Evolutionary conservation across 2,888 invertebrate genomes (phyloP), one percentile per base, ranked within the genome.

Genomic region (Sycophila texana): DNA sequence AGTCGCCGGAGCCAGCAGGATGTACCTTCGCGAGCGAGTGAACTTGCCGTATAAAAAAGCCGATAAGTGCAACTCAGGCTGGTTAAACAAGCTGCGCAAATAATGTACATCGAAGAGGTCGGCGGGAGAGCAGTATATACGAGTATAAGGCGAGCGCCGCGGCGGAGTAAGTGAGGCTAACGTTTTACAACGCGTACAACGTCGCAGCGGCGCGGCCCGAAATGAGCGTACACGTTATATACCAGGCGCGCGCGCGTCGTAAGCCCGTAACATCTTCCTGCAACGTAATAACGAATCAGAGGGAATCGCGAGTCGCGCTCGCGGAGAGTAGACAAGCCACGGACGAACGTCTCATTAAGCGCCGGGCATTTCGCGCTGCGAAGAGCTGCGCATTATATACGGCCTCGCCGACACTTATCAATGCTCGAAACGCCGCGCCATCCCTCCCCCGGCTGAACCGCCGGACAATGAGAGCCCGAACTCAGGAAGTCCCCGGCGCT

Each of bases 401-500:
- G n/a, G n/a, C n/a, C n/a, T n/a, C n/a, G n/a, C 14, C 51, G 53
- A n/a, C 53, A 53, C 53, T 53, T 60, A 60, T 20, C 60, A 16
- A 26, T 60, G 60, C 60, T 60, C 22, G 26, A 60, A 60, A 60
- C 26, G 22, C 4, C 14, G n/a, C n/a, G n/a, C n/a, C n/a, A n/a
- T n/a, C n/a, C 5, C 60, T 2, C 2, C 13, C 7, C 14, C 13
- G 20, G 26, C 58, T 20, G 14, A 1, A 20, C 47, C 2, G 80
- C 78, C 82, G 77, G 83, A 87, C 85, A 86, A 86, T 86, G 84
- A 83, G 77, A 67, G 73, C 39, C 7, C 39, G 39, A 39, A 26
- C 61, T 22, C 61, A 30, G 39, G 39, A 30, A 63, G 39, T 47
- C 39, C 13, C 75, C 82, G 82, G 78, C 77, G 77, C 85, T 87